Evolutionary conservation across 2,888 invertebrate species (phyloP).

Genomic region (Galeopsomyia nigrocyanea): DNA sequence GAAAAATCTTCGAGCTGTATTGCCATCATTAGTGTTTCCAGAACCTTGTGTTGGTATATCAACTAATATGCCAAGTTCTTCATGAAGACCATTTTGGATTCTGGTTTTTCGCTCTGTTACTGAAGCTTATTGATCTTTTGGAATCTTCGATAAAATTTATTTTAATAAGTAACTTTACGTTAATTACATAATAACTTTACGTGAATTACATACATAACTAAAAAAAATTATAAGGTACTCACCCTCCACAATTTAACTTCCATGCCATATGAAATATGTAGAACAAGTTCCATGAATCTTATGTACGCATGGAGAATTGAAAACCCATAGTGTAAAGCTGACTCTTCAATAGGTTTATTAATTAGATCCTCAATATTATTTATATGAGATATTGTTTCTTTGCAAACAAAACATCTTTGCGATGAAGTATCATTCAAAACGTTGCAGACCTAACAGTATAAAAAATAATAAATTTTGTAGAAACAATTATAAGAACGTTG

Average conservation of each 20-base stretch:
- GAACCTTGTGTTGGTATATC: conserved; percentile 13
- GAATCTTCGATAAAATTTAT: conserved; percentile 4
- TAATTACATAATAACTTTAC: background rate
- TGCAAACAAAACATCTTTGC: conserved; percentile 19
- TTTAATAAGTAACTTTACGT: conserved; percentile 1
- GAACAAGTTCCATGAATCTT: conserved; percentile 20
- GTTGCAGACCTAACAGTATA: conserved; percentile 18
- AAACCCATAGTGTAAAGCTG: conserved; percentile 6
- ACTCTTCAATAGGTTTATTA: background rate
- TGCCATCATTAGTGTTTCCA: background rate
- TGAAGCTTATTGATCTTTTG: background rate
- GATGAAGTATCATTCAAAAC: conserved; percentile 10
- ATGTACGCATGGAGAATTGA: conserved; percentile 10
- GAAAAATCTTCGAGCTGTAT: conserved; percentile 3
- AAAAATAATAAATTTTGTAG: no score
- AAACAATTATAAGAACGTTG: no score
- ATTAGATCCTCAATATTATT: conserved; percentile 8
- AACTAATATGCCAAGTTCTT: conserved; percentile 10
- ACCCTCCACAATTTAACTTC: conserved; percentile 10
- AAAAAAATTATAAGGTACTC: background rate
- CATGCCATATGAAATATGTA: conserved; percentile 17
- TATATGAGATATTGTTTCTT: conserved; percentile 2
- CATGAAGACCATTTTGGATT: conserved; percentile 1
- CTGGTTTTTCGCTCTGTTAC: background rate
- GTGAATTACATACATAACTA: conserved; percentile 6